Conservation (phyloP, 1,140 invertebrate genomes). For the Chymomyza costata region DNA sequence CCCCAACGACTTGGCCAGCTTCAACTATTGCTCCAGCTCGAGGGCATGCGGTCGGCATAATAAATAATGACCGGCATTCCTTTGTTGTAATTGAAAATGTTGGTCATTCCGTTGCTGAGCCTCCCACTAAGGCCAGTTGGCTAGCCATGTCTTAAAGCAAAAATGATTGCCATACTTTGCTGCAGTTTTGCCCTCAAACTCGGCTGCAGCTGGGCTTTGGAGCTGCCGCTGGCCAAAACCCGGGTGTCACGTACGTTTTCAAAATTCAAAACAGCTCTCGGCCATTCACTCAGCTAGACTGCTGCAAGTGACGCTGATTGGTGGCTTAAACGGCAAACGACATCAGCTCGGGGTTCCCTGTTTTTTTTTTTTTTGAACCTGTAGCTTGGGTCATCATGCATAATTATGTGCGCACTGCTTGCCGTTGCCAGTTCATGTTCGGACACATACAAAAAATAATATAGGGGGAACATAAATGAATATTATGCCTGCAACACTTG, state of each 20-base stretch:
- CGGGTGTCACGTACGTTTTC: slow-evolving; percentile 72
- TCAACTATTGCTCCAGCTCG: slow-evolving; percentile 22
- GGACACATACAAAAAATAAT: too few relatives aligned
- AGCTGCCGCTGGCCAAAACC: too few relatives aligned
- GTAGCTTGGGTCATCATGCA: slow-evolving; percentile 51
- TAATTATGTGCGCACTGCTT: slow-evolving; percentile 60
- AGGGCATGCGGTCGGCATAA: slow-evolving; percentile 72
- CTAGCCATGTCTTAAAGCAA: slow-evolving; percentile 54
- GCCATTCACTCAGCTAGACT: slow-evolving; percentile 13
- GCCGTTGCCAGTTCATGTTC: slow-evolving; percentile 62
- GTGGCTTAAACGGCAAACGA: slow-evolving; percentile 58
- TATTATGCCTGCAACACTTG: too few relatives aligned
- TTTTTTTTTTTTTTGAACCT: slow-evolving; percentile 25
- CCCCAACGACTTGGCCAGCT: background rate
- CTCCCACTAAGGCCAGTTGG: background rate
- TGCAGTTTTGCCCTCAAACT: slow-evolving; percentile 46
- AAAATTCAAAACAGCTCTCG: slow-evolving; percentile 73
- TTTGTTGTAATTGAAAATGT: slow-evolving; percentile 74
- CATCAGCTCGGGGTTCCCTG: too few relatives aligned
- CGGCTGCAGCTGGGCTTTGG: slow-evolving; percentile 9
- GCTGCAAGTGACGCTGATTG: slow-evolving; percentile 65
- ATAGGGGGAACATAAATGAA: too few relatives aligned
- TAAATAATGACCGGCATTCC: slow-evolving; percentile 73
- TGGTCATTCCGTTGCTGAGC: slow-evolving; percentile 49
- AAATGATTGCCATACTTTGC: slow-evolving; percentile 72